A percentile compares a stretch with the other conserved stretches of the same genome.
These are phyloP conservation scores for Electrophaes corylata DNA, from an alignment of 2,888 invertebrate genomes.

Conservation along the genomic window DNA sequence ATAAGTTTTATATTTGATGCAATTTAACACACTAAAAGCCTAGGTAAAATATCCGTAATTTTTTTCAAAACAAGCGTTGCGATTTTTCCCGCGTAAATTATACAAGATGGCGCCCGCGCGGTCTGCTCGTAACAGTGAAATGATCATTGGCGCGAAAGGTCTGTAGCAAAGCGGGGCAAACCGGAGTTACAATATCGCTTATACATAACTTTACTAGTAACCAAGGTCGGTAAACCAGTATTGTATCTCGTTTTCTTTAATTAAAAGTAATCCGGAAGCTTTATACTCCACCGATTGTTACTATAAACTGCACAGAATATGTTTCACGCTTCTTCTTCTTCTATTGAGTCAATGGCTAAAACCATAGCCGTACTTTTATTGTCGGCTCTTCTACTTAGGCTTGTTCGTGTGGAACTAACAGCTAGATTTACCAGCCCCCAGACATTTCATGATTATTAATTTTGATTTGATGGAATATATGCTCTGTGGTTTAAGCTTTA, in stretches of 20 bases:
- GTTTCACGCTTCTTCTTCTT: background rate
- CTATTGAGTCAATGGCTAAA: no score
- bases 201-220: constrained; percentile 33
- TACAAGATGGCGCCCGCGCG: constrained; percentile 41
- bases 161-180: constrained; percentile 58
- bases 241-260: constrained; percentile 27
- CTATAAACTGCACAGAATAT: background rate
- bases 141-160: constrained; percentile 67
- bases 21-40: no score
- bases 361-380: no score
- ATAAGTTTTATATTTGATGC: no score
- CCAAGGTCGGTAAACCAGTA: constrained; percentile 29
- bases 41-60: background rate
- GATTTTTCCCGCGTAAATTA: constrained; percentile 30
- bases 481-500: no score
- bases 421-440: no score
- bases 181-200: constrained; percentile 32
- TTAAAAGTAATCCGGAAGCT: constrained; percentile 32
- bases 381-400: no score
- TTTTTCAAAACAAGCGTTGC: background rate
- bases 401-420: no score
- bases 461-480: no score
- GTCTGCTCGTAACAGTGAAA: constrained; percentile 70
- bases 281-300: background rate
- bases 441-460: no score